phyloP scores from a whole-genome alignment of 2,113 vertebrate genomes.

The Mustelus asterias region DNA sequence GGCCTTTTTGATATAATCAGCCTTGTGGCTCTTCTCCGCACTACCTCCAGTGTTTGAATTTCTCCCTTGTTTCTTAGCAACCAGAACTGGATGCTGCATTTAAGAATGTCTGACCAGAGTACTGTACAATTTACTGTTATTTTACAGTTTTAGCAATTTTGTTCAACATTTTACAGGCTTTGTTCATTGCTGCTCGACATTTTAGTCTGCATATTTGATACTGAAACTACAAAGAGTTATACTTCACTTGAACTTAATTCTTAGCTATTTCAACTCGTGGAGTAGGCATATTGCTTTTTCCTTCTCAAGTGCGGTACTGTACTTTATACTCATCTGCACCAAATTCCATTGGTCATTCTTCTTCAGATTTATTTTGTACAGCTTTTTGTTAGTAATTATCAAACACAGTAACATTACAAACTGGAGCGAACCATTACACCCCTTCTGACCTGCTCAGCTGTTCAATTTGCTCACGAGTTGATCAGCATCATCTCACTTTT shows the following conservation, averaged over 20 bases:
- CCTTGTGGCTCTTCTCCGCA: background rate
- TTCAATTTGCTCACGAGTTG: background rate
- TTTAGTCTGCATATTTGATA: background rate
- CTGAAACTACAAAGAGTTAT: background rate
- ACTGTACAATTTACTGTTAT: background rate
- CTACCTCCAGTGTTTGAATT: background rate
- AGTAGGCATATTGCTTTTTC: background rate
- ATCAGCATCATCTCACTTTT: background rate
- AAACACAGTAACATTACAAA: background rate
- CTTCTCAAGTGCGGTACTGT: background rate
- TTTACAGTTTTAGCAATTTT: background rate
- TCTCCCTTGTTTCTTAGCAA: constrained; percentile 10
- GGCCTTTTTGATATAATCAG: background rate
- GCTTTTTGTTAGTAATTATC: background rate
- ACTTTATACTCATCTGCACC: background rate
- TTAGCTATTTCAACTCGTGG: background rate
- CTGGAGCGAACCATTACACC: background rate
- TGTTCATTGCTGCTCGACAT: background rate
- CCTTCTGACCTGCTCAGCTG: background rate
- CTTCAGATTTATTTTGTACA: background rate
- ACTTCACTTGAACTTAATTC: background rate
- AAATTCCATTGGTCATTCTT: background rate
- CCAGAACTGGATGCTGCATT: background rate
- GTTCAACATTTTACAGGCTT: background rate
- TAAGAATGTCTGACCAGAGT: background rate